Base-by-base conservation (phyloP, 1,140 invertebrate genomes). In the Drosophila ohnishii region DNA sequence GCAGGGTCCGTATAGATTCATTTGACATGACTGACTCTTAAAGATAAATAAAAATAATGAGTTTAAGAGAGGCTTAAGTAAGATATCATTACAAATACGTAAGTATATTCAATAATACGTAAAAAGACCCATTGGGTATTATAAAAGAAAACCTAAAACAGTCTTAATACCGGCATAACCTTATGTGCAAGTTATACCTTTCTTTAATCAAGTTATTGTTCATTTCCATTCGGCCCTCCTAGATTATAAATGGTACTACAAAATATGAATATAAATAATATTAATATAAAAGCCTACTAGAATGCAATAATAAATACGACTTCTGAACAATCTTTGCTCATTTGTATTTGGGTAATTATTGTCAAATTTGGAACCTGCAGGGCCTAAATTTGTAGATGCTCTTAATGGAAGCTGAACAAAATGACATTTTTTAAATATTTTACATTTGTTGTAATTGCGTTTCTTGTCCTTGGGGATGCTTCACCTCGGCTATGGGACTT, bases 361-460 rank as follows among this genome's bases (percentile, higher is more conserved):
- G 34, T 13, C n/a, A 5, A 16, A 13, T 11, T 67, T 14, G 2
- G 19, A 28, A 50, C 35, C 10, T 61, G 14, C 35, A 50, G 45
- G 50, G 45, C 30, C 59, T 22, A 9, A 42, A 22, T 39, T 51
- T 75, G 34, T 59, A 65, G 61, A 58, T 74, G 66, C 50, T 19
- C 3, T 14, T 37, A 22, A 35, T 80, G 85, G 74, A 78, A 73
- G 65, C 84, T 88, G 48, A 61, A 37, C 37, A 35, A 69, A 84
- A 78, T 88, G 75, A 69, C 61, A 84, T 75, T 78, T 86, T 70
- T 80, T 80, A 75, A 64, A 66, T 60, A 73, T 70, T 70, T 72
- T 73, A 70, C 70, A 78, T 70, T 80, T 89, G 84, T 84, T 88
- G 85, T 84, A 78, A 78, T 75, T 84, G 80, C 66, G 77, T 85